Evolutionary conservation across 37 sponge, comb jelly and placozoan species (phyloP).

Genomic region (Halisarca cf. caerulea): DNA sequence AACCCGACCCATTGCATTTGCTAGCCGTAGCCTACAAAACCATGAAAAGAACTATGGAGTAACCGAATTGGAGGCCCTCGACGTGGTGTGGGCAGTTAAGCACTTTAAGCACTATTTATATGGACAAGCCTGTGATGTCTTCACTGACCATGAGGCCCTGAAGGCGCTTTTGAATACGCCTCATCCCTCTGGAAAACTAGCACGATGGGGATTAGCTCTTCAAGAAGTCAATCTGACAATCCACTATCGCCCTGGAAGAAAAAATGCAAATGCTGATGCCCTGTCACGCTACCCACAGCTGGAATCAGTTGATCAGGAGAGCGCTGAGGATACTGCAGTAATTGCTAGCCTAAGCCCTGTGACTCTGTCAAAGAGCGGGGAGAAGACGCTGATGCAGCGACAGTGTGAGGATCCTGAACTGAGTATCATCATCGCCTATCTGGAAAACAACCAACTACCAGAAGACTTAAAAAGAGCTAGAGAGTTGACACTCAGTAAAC

Average conservation of each 20-base stretch:
- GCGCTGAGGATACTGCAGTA: not conserved
- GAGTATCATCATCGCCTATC: too few relatives aligned
- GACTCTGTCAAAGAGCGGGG: too few relatives aligned
- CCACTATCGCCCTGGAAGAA: constrained; percentile 32
- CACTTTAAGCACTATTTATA: constrained; percentile 59
- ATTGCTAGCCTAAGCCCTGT: not conserved
- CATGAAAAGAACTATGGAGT: constrained; percentile 50
- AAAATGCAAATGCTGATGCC: constrained; percentile 53
- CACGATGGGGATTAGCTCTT: constrained; percentile 56
- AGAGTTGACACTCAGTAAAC: too few relatives aligned
- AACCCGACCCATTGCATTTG: constrained; percentile 37
- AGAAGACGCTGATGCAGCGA: too few relatives aligned
- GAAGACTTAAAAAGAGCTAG: too few relatives aligned
- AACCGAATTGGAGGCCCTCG: constrained; percentile 55
- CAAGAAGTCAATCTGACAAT: constrained; percentile 36
- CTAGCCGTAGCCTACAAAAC: constrained; percentile 43
- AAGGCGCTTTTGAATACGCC: constrained; percentile 47
- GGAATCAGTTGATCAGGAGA: not conserved
- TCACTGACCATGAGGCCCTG: constrained; percentile 62
- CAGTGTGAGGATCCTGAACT: too few relatives aligned
- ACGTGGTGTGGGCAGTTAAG: constrained; percentile 60
- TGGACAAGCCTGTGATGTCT: constrained; percentile 47
- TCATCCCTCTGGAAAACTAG: constrained; percentile 43
- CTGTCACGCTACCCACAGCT: not conserved
- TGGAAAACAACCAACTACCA: too few relatives aligned